These are phyloP conservation scores for Zosterops lateralis DNA, from an alignment of 2,113 vertebrate species.

Conservation along the genomic window DNA sequence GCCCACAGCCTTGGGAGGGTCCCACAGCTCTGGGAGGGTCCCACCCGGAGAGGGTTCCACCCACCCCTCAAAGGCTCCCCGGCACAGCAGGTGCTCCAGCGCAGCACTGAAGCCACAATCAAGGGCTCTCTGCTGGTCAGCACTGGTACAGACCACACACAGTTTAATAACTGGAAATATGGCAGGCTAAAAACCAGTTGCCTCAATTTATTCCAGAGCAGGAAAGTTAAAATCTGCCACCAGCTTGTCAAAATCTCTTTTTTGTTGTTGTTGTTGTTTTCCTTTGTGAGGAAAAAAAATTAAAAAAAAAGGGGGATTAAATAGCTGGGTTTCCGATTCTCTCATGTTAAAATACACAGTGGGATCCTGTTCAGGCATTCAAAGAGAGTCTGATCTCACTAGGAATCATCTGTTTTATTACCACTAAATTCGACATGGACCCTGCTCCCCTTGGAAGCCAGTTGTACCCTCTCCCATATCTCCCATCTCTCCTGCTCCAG, in stretches of 20 bases:
- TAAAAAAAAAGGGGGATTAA: neutral
- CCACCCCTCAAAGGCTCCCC: neutral
- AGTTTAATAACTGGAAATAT: neutral
- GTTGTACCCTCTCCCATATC: neutral
- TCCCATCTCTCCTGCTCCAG: neutral
- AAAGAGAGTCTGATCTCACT: neutral
- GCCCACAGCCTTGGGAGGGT: neutral
- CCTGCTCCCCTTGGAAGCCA: neutral
- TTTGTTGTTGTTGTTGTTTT: neutral
- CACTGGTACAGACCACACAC: neutral
- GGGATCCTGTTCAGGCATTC: neutral
- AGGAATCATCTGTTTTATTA: neutral
- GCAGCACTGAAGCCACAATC: neutral
- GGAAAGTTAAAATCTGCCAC: conserved; percentile 9
- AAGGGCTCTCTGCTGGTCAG: neutral
- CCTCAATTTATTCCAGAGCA: neutral
- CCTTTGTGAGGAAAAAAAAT: neutral
- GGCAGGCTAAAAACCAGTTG: neutral
- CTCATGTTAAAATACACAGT: neutral
- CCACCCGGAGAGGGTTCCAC: neutral
- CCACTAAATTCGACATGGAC: neutral
- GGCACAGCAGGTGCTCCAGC: neutral
- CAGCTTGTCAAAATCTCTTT: neutral
- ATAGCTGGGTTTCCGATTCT: neutral
- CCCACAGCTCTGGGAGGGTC: neutral